phyloP scores from a whole-genome alignment of 2,888 invertebrate genomes.

The Tillus elongatus region DNA sequence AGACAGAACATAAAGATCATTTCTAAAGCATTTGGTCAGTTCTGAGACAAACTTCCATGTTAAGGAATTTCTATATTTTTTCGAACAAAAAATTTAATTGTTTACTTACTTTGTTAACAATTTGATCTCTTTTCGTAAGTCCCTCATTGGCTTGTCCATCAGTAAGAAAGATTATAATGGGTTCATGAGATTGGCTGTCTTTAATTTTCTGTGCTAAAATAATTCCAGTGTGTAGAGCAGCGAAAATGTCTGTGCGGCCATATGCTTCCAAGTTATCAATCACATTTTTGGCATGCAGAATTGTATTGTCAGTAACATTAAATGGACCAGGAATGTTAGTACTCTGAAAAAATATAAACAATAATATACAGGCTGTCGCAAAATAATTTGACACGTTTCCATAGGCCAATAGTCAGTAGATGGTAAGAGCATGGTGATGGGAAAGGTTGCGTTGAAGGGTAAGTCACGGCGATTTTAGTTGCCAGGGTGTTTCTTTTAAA shows the following conservation, averaged over 20 bases:
- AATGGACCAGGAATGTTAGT: conserved; percentile 41
- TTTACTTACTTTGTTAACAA: conserved; percentile 42
- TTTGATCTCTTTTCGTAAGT: conserved; percentile 43
- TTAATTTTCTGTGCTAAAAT: conserved; percentile 23
- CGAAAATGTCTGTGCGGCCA: conserved; percentile 57
- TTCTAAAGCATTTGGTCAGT: too few relatives aligned
- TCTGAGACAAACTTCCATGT: too few relatives aligned
- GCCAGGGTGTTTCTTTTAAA: too few relatives aligned
- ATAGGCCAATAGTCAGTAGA: too few relatives aligned
- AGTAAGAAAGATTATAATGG: conserved; percentile 54
- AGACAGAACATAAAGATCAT: too few relatives aligned
- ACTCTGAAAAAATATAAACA: conserved; percentile 20
- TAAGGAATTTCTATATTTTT: too few relatives aligned
- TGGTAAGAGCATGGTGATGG: too few relatives aligned
- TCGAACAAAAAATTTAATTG: too few relatives aligned
- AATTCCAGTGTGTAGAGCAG: conserved; percentile 48
- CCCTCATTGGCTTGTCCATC: conserved; percentile 55
- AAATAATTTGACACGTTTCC: too few relatives aligned
- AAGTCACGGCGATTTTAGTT: too few relatives aligned
- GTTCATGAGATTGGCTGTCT: conserved; percentile 38
- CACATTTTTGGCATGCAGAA: conserved; percentile 47
- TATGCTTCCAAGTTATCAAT: conserved; percentile 44
- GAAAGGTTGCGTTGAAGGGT: too few relatives aligned
- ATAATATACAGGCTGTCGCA: too few relatives aligned
- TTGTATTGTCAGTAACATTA: conserved; percentile 46